These are phyloP conservation scores for Scelioninae gen. 2 DNA, from an alignment of 2,888 invertebrate genomes.

Conservation along the genomic window DNA sequence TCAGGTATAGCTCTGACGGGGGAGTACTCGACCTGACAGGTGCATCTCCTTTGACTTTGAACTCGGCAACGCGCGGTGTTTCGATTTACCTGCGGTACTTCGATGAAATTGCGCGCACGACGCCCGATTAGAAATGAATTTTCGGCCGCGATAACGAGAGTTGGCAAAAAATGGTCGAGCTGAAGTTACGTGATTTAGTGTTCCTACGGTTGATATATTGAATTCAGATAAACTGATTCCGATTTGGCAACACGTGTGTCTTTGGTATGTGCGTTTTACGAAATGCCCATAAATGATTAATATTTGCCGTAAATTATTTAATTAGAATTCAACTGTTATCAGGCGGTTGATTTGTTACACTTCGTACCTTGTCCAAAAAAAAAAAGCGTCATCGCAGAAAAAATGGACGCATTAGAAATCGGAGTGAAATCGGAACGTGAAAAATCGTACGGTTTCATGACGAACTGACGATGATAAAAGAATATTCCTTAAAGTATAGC, in stretches of 20 bases:
- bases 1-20: conserved; percentile 67
- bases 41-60: conserved; percentile 64
- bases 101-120: too few relatives aligned
- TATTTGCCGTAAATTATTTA: conserved; percentile 37
- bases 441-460: too few relatives aligned
- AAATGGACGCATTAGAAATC: too few relatives aligned
- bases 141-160: conserved; percentile 9
- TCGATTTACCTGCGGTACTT: too few relatives aligned
- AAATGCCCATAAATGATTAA: conserved; percentile 30
- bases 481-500: too few relatives aligned
- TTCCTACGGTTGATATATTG: conserved; percentile 1
- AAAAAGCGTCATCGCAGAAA: too few relatives aligned
- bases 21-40: conserved; percentile 68
- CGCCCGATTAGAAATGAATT: conserved; percentile 22
- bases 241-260: conserved; percentile 22
- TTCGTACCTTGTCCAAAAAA: neutral
- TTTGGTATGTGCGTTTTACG: conserved; percentile 26
- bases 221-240: conserved; percentile 16
- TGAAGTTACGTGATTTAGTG: conserved; percentile 22
- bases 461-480: too few relatives aligned
- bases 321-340: conserved; percentile 31
- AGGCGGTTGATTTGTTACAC: conserved; percentile 17
- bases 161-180: neutral
- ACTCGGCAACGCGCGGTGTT: conserved; percentile 8
- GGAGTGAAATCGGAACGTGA: too few relatives aligned